Evolutionary conservation across 1,140 invertebrate species (phyloP), one percentile per base, ranked within the genome.

Genomic region (Drosophila biarmipes): DNA sequence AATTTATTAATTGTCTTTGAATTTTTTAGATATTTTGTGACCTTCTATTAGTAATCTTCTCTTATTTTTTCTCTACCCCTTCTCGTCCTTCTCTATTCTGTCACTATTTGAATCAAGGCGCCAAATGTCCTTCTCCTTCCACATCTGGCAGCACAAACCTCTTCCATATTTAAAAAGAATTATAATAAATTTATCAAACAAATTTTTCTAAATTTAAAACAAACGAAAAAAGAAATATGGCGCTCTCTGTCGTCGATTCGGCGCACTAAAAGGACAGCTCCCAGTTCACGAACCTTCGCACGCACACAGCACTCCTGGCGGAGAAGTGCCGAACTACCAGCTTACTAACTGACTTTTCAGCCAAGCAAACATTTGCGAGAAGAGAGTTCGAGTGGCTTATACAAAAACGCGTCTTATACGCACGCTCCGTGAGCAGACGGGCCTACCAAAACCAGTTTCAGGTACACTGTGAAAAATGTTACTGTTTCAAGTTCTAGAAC

Each of bases 201-300:
- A 0, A 4, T 24, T 24, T 4, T n/a, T 40, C 12, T n/a, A 24
- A n/a, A n/a, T n/a, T n/a, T n/a, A n/a, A n/a, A n/a, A n/a, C n/a
- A n/a, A n/a, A n/a, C n/a, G n/a, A n/a, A n/a, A n/a, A n/a, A n/a
- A 15, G 27, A 40, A 11, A 15, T 11, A n/a, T 35, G 34, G 56
- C 80, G 80, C 71, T 17, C 80, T 78, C 80, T 79, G 35, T 51
- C 29, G 80, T 38, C 61, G 80, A 79, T 77, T 82, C 29, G 81
- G 80, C 80, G 80, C 80, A 82, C 58, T 78, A 81, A 34, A 62
- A 19, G 8, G 11, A 43, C 8, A 21, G 19, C 69, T 85, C 77
- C 62, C 76, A 66, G 40, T 73, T 40, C 80, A 85, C 80, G 46
- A 85, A 85, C 80, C 80, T 31, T 17, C 6, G 21, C 11, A 14